Evolutionary conservation across 1,140 invertebrate species (phyloP), one percentile per base, ranked within the genome.

Genomic region (Drosophila bifasciata): DNA sequence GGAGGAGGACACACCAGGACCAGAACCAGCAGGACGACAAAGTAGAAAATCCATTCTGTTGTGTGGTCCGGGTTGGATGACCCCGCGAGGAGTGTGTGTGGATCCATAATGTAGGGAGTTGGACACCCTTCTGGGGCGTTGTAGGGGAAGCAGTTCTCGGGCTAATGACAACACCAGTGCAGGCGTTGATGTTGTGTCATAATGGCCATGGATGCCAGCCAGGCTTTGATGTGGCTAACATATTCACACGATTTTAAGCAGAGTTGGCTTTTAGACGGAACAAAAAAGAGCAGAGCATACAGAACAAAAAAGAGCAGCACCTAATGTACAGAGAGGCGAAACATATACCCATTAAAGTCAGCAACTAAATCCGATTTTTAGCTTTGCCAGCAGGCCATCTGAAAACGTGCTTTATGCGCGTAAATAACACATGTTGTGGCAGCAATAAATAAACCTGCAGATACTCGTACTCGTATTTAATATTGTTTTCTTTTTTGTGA

Each of bases 211-310:
- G 53, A 16, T 66, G 50, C 43, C 44, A 17, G n/a, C n/a, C n/a
- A n/a, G n/a, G 43, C 68, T 77, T 86, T 86, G 72, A 80, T 85
- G 81, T 77, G 81, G 77, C 57, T 86, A 23, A 5, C 45, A 63
- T 11, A 45, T 11, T 45, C 16, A 45, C 9, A 19, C 4, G 44
- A 46, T n/a, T 21, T 46, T n/a, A 17, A 21, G 11, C 13, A 13
- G 44, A n/a, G 9, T 4, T 13, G 13, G 32, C 32, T 36, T 36
- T 36, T 13, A 36, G 32, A 13, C 11, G 13, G 5, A 36, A 1
- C 11, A 36, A 4, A 9, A 13, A 17, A 16, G 15, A 7, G 23
- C 5, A 25, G 25, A 50, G n/a, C n/a, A n/a, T n/a, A n/a, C n/a
- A 32, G 2, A 32, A 32, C 1, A 3, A 32, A 7, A 6, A 9